These are phyloP conservation scores for Antheraea assamensis DNA, from an alignment of 2,888 invertebrate genomes.

Conservation along the genomic window DNA sequence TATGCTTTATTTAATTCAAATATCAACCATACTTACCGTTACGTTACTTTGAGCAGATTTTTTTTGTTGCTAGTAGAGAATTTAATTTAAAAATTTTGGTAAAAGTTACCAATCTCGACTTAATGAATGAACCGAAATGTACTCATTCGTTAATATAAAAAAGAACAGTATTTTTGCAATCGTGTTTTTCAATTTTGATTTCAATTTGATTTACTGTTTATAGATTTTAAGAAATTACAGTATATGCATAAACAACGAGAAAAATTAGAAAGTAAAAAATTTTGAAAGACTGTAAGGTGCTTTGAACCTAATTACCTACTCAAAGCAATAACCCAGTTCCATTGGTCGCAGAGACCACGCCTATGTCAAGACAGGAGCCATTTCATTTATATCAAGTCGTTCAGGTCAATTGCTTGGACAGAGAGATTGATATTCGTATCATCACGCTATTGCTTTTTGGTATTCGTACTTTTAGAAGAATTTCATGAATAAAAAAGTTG, in stretches of 20 bases:
- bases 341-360: constrained; percentile 54
- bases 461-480: background rate
- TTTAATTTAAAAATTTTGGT: too few relatives aligned
- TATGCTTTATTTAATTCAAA: background rate
- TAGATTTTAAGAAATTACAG: too few relatives aligned
- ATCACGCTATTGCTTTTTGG: background rate
- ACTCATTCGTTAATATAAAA: too few relatives aligned
- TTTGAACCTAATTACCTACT: background rate
- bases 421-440: constrained; percentile 9
- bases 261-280: background rate
- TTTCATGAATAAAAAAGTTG: background rate
- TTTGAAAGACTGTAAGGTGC: background rate
- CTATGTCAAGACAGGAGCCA: constrained; percentile 33
- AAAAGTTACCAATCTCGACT: too few relatives aligned
- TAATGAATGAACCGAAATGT: too few relatives aligned
- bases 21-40: background rate
- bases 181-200: too few relatives aligned
- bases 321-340: constrained; percentile 40
- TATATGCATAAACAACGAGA: background rate
- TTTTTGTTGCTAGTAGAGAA: too few relatives aligned
- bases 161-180: too few relatives aligned
- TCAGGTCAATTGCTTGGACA: constrained; percentile 24
- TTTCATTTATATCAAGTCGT: constrained; percentile 21
- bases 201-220: too few relatives aligned
- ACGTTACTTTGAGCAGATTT: too few relatives aligned